phyloP scores from a whole-genome alignment of 2,797 vertebrate species.

The Petrocephalus schoutedeni region DNA sequence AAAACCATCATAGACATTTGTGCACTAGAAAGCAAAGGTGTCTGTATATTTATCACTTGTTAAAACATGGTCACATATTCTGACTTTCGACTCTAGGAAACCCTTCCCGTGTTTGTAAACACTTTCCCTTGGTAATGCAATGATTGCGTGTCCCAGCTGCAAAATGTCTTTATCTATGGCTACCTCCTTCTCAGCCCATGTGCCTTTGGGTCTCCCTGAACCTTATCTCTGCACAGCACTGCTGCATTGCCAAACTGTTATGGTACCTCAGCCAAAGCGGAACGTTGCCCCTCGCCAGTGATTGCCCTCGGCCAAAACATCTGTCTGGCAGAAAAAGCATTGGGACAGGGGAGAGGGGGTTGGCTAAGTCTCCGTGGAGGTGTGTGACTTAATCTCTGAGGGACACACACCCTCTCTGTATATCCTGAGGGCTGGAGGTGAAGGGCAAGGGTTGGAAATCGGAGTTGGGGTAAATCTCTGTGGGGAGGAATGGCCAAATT shows the following conservation, averaged over 20 bases:
- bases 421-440: background rate
- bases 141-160: conserved; percentile 60
- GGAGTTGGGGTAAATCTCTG: background rate
- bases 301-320: background rate
- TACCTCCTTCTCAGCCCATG: conserved; percentile 36
- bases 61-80: background rate
- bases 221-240: background rate
- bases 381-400: background rate
- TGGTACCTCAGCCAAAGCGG: background rate
- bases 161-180: conserved; percentile 27
- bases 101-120: conserved; percentile 59
- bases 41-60: background rate
- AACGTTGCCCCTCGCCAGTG: background rate
- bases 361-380: background rate
- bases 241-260: background rate
- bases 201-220: conserved; percentile 34
- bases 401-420: background rate
- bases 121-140: conserved; percentile 53
- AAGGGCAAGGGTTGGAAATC: background rate
- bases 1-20: background rate
- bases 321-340: background rate
- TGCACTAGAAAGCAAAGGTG: background rate
- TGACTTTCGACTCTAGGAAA: conserved; percentile 27
- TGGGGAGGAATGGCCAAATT: background rate
- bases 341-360: background rate